Percentiles rank a stretch among this genome's conserved stretches.
phyloP scores from a whole-genome alignment of 2,113 vertebrate genomes.

The Lepidothrix coronata region DNA sequence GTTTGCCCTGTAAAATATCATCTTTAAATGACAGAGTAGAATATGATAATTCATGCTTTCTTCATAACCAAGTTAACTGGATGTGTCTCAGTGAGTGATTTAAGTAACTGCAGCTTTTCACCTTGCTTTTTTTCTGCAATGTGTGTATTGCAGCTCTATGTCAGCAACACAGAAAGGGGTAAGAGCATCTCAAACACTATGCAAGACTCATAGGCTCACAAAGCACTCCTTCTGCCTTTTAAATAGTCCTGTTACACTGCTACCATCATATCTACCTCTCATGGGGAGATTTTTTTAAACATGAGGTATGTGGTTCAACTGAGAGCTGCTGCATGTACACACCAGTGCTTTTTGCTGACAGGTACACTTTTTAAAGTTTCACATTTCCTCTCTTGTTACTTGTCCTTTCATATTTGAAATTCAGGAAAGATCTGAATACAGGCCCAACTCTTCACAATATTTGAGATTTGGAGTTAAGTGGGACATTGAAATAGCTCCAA shows the following conservation, averaged over 20 bases:
- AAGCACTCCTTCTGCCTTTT: not conserved
- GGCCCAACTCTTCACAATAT: not conserved
- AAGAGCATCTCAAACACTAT: not conserved
- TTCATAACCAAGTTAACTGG: not conserved
- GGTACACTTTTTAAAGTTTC: not conserved
- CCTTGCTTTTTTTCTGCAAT: not conserved
- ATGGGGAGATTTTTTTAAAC: not conserved
- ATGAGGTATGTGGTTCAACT: accelerated
- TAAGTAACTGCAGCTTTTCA: not conserved
- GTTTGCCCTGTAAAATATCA: not conserved
- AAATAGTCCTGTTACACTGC: not conserved
- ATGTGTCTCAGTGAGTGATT: not conserved
- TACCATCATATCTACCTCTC: not conserved
- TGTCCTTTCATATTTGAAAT: not conserved
- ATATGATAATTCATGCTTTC: not conserved
- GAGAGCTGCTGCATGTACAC: not conserved
- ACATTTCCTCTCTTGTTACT: not conserved
- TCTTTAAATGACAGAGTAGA: not conserved
- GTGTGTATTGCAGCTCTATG: not conserved
- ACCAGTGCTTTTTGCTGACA: not conserved
- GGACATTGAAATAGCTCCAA: not conserved
- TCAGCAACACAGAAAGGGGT: not conserved
- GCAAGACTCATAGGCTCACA: not conserved
- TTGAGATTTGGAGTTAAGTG: not conserved
- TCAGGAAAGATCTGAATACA: not conserved